Percentiles rank a stretch among this genome's conserved stretches.
phyloP scores from a whole-genome alignment of 2,797 vertebrate species.

The Acanthornis magna region DNA sequence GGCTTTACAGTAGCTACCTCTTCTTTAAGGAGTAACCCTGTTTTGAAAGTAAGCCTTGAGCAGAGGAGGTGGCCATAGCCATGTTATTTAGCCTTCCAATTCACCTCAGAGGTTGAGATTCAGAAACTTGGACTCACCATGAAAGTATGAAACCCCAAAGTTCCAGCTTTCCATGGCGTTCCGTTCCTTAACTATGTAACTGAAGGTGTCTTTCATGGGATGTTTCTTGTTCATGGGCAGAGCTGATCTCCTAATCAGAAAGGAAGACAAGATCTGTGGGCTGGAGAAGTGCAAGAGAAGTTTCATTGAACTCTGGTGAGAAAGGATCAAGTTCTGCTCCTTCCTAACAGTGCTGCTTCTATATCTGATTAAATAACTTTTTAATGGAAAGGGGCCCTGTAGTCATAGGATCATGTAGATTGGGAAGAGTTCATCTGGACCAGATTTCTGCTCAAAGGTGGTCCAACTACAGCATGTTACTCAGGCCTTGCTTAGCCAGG shows the following conservation, averaged over 20 bases:
- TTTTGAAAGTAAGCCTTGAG: neutral
- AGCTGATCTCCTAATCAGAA: neutral
- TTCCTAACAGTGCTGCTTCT: neutral
- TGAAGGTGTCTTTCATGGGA: neutral
- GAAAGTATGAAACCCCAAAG: neutral
- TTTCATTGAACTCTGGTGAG: neutral
- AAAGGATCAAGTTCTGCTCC: neutral
- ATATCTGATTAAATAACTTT: neutral
- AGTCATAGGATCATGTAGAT: neutral
- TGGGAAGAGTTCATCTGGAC: neutral
- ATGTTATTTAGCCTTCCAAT: neutral
- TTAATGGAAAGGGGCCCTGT: neutral
- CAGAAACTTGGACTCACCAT: neutral
- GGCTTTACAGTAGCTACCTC: neutral
- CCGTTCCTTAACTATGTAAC: neutral
- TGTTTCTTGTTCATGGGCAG: neutral
- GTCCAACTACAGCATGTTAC: neutral
- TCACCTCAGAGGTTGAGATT: neutral
- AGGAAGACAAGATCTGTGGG: neutral
- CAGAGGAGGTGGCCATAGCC: neutral
- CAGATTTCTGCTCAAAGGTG: neutral
- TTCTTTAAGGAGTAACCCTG: neutral
- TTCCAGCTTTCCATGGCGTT: neutral
- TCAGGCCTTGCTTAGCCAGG: neutral
- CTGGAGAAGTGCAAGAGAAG: neutral